Evolutionary conservation across 1,140 invertebrate genomes (phyloP), one percentile per base, ranked within the genome.

Genomic region (Drosophila nannoptera): DNA sequence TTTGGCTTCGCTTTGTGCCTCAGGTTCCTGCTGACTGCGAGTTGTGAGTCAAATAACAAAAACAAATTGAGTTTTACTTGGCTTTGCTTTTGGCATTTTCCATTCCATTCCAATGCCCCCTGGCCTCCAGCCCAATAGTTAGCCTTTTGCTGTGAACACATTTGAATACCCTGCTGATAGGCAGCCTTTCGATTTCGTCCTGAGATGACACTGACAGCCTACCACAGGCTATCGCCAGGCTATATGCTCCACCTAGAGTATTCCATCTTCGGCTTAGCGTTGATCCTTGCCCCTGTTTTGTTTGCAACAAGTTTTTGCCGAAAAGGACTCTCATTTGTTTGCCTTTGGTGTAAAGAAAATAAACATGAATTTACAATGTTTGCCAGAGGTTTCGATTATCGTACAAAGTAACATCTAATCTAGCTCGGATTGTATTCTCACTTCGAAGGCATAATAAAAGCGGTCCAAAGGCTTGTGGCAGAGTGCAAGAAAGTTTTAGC

Each of bases 51-150:
- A 48, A 69, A 65, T 58, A 69, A 64, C 53, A 66, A 65, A 58
- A 66, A 66, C 54, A 66, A 70, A 70, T 70, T 65, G 68, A 66
- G 54, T 75, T 75, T 61, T 69, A 49, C 58, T 63, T 63, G 46
- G 45, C 31, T 31, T 63, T 53, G 40, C 31, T 31, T 50, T 38
- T 35, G 36, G 40, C 31, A 16, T 50, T 38, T 35, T 29, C 50
- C 11, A 56, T 29, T 33, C 33, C 16, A 40, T 36, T 61, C 33
- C 3, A 58, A 14, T 31, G 45, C 31, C 22, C 29, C 35, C 16
- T 29, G n/a, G 8, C 16, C 29, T 38, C 33, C 33, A 29, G 29
- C 50, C 46, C 29, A 52, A 52, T 49, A 49, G 53, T 50, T 56
- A 48, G 43, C 52, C 56, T 65, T 56, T 56, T 65, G 46, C 42